Base-by-base conservation (phyloP, 2,888 invertebrate genomes). In the Listrodromus nycthemerus region DNA sequence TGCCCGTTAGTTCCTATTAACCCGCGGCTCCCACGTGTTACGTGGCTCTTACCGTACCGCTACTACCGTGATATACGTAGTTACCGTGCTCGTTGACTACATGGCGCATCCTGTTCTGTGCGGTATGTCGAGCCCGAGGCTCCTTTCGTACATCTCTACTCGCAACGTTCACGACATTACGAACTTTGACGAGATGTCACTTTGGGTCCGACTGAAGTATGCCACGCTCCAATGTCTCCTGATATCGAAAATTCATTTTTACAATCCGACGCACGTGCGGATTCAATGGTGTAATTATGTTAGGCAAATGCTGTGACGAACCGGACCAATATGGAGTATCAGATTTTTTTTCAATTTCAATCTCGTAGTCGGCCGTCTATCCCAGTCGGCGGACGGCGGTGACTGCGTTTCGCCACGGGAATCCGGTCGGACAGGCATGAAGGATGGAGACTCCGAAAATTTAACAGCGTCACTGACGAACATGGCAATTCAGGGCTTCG, bases 1-100 rank as follows among this genome's bases (percentile, higher is more conserved):
- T 78, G 63, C 74, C 74, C 80, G 84, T 84, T 81, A 78, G 69
- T 81, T 81, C 78, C 84, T 78, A 84, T 84, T 84, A 84, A 81
- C 84, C 84, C 74, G 63, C 80, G 69, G 69, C 30, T 55, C 50
- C 74, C 81, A 78, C 76, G 77, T 81, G 84, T 70, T 75, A 8
- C 73, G 74, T 30, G 65, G 58, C 70, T 81, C 81, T 55, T 50
- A 63, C 77, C 55, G 19, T 71, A 45, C 73, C 61, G 30, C 55
- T 48, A 70, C 67, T 37, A 37, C n/a, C 19, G 24, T 63, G 8
- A 30, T 45, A 45, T 30, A 69, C 66, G 55, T 80, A 66, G 52
- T 37, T 73, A 65, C 37, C 21, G 50, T 37, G 50, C 65, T 75
- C 33, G 37, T 33, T 70, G 41, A 45, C 13, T 63, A 48, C 63